Evolutionary conservation across 2,888 invertebrate genomes (phyloP).

Genomic region (Campaea margaritaria): DNA sequence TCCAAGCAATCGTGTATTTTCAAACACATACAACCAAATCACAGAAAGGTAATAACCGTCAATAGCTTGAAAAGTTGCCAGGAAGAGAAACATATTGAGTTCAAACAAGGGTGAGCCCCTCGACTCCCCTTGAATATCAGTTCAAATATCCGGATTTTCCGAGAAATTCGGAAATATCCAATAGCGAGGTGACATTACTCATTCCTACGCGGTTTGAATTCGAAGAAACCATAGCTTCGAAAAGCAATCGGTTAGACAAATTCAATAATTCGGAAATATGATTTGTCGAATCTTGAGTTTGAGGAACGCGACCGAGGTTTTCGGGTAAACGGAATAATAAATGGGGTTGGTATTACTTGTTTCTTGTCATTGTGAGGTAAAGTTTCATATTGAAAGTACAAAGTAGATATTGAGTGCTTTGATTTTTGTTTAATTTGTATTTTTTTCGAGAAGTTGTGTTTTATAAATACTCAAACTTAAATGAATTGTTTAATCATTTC

Average conservation of each 20-base stretch:
- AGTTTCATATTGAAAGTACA: background rate
- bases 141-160: background rate
- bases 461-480: too few relatives aligned
- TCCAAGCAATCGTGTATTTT: background rate
- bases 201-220: slow-evolving; percentile 3
- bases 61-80: background rate
- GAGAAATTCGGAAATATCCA: background rate
- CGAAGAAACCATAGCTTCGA: slow-evolving; percentile 17
- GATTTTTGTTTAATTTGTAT: too few relatives aligned
- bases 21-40: background rate
- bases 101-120: too few relatives aligned
- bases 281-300: slow-evolving; percentile 18
- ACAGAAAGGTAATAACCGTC: background rate
- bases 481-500: too few relatives aligned
- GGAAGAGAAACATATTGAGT: too few relatives aligned
- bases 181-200: background rate
- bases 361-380: background rate
- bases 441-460: too few relatives aligned
- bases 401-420: too few relatives aligned
- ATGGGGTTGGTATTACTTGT: background rate
- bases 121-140: background rate
- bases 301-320: slow-evolving; percentile 2
- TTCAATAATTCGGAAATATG: slow-evolving; percentile 25
- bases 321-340: slow-evolving; percentile 1
- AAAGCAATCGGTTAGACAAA: slow-evolving; percentile 22